Base-by-base conservation (phyloP, 1,140 invertebrate genomes). In the Heliconius eleuchia region DNA sequence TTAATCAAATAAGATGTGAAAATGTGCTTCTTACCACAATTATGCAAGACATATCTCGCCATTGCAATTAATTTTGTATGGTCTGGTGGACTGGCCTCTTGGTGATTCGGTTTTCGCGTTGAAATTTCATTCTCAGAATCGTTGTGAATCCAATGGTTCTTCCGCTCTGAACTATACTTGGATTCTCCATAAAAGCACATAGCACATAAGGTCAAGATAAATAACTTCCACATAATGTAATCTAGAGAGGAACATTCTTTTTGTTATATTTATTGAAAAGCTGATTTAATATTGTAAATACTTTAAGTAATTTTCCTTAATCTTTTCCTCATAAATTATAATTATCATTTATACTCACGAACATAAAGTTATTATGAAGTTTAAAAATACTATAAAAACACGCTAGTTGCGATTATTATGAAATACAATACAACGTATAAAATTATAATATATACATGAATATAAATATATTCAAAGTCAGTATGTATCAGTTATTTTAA, bases 21-120 rank as follows among this genome's bases (percentile, higher is more conserved):
- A 66, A 27, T 13, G 23, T 27, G 19, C 0, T 79, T 78, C 84
- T 85, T 87, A 94, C 92, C 87, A 71, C 87, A 85, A 80, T 92
- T 94, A 73, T 94, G 92, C 30, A 92, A 82, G 0, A 93, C 91
- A 70, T 94, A 94, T 92, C 92, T 86, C 7, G 92, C 91, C 92
- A 94, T 94, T 18, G 90, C 83, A n/a, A 94, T 87, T 23, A 92
- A 30, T 77, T 94, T 92, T 1, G 84, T 92, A 71, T 94, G 92
- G 72, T 93, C 91, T 7, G 92, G 92, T 8, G 92, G 92, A 46
- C 87, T 89, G 2, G 80, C 52, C 23, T 37, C 60, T 50, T 78
- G 78, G 60, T 81, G 79, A 74, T 85, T 76, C 50, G 80, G 50
- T 55, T 73, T 84, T 18, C 75, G 78, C 9, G 78, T 83, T n/a